These are phyloP conservation scores for Nephila pilipes DNA, from an alignment of 1,140 invertebrate species.

Conservation along the genomic window DNA sequence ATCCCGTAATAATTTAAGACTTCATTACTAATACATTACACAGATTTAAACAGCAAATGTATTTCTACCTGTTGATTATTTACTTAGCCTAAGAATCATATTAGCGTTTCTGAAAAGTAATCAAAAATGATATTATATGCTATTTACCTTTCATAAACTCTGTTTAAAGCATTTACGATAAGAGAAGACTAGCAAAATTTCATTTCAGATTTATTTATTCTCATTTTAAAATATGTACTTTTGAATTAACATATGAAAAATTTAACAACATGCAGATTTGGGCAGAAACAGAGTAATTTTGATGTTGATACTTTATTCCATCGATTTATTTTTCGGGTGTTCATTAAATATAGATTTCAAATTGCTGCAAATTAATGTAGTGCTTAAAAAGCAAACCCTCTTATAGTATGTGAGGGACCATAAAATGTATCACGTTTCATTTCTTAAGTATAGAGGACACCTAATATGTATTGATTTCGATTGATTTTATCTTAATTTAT, in stretches of 20 bases:
- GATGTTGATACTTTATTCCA: neutral
- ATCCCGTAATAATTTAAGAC: neutral
- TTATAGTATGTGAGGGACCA: neutral
- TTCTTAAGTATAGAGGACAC: too few species aligned
- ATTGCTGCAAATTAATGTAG: neutral
- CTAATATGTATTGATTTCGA: too few species aligned
- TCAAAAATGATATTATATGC: neutral
- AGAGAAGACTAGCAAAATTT: neutral
- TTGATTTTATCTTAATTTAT: too few species aligned
- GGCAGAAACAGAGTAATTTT: neutral
- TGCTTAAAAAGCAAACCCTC: neutral
- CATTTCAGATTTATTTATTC: neutral
- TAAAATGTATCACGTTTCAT: too few species aligned
- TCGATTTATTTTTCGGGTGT: neutral
- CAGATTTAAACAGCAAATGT: neutral
- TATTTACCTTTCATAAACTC: constrained; percentile 2
- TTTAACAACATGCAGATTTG: neutral
- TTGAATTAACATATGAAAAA: neutral
- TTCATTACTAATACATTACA: neutral
- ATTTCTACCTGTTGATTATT: neutral
- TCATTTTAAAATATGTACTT: neutral
- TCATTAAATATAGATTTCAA: neutral
- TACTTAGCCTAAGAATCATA: neutral
- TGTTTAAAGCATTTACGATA: neutral
- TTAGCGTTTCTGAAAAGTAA: neutral